Conservation (phyloP, 2,888 invertebrate genomes). For the Erpobdella octoculata region DNA sequence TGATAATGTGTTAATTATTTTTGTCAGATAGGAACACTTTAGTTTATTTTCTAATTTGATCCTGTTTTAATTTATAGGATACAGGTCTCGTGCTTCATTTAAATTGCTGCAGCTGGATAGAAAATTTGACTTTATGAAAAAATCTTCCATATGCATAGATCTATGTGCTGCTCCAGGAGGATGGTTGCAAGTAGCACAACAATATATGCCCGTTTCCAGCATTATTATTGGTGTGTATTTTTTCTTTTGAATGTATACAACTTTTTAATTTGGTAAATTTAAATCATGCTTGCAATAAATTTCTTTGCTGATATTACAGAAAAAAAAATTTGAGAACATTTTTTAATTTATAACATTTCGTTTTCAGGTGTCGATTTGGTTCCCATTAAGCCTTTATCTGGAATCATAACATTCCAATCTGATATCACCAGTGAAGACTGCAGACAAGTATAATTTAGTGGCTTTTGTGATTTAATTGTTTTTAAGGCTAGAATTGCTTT, state of each 20-base stretch:
- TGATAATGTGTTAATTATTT: not conserved
- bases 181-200: slow-evolving; percentile 94
- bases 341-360: not conserved
- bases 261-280: not conserved
- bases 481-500: not conserved
- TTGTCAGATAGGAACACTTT: not conserved
- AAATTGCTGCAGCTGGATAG: slow-evolving; percentile 94
- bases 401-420: slow-evolving; percentile 78
- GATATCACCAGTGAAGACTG: slow-evolving; percentile 97
- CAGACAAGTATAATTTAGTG: slow-evolving; percentile 44
- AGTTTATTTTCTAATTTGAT: not conserved
- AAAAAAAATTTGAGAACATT: not conserved
- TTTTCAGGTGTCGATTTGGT: slow-evolving; percentile 77
- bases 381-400: slow-evolving; percentile 81
- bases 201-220: slow-evolving; percentile 93
- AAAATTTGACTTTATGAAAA: slow-evolving; percentile 91
- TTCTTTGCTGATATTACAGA: no score
- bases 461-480: not conserved
- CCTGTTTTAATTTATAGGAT: slow-evolving; percentile 61
- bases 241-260: not conserved
- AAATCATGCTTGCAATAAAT: not conserved
- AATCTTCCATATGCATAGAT: slow-evolving; percentile 89
- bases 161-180: slow-evolving; percentile 98
- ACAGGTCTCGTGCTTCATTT: slow-evolving; percentile 94
- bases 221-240: slow-evolving; percentile 66